Base-by-base conservation (phyloP, 2,113 vertebrate genomes). In the Caloenas nicobarica region DNA sequence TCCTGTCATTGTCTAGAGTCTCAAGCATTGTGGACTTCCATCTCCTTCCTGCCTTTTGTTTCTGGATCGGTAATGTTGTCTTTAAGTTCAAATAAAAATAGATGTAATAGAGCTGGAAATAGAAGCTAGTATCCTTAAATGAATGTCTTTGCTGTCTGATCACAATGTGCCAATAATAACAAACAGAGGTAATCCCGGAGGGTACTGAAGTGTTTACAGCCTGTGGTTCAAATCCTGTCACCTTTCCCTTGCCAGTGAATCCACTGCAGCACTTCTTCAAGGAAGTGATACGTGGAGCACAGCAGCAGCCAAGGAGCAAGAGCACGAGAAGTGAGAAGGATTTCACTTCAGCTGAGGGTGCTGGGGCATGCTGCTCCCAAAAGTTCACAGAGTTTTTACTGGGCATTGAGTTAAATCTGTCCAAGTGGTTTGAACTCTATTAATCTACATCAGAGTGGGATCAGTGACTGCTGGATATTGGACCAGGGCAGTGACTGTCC, bases 31-130 rank as follows among this genome's bases (percentile, higher is more conserved):
- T 84, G 88, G 82, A 78, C 88, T 95, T 95, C 89, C 72, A 89
- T 86, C 72, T 93, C 94, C 95, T 95, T 97, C 96, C 96, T 97
- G 95, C 24, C 80, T 68, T 93, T 97, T 96, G 92, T 96, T 95
- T 87, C 80, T 86, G 82, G 64, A 26, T 81, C 60, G 86, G 84
- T 88, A 78, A 81, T 89, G 72, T 78, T 90, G 68, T 48, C 80
- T 96, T 96, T 92, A 91, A 95, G 51, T 73, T 81, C 38, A 95
- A 95, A 95, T 68, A 96, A 96, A 96, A 97, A 94, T 95, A 95
- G 93, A 53, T 83, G 88, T 78, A 69, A 90, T 38, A 86, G 76
- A 86, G 17, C 60, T 97, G 85, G 68, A 95, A 96, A 97, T 93
- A 95, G 94, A 91, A 95, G 54, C 1, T 6, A 80, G 58, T 80